Base-by-base conservation (phyloP, 2,797 vertebrate genomes). In the Dicrostonyx torquatus region DNA sequence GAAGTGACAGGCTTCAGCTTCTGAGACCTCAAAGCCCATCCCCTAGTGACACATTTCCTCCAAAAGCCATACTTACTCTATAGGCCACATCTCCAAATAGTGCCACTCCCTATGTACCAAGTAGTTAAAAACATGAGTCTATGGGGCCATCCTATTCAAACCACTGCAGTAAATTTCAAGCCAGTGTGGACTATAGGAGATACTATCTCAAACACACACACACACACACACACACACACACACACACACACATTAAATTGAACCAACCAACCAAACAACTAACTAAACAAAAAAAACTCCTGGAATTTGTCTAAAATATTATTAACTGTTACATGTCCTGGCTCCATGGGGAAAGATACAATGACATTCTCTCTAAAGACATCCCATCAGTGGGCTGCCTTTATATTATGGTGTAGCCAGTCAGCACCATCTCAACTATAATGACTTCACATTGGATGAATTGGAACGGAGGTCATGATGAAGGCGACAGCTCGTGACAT, bases 231-330 rank as follows among this genome's bases (percentile, higher is more conserved):
- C 68, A 70, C 68, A 70, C 17, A 70, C 68, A 70, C 68, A 70
- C 68, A 70, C 66, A 70, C 17, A 70, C 68, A 70, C 62, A 64
- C 26, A 64, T 11, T 29, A 64, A 37, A n/a, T 14, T 3, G 5
- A 79, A 79, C 24, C 9, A 58, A 68, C 0, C n/a, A 70, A 45
- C 13, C 53, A 70, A 45, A 7, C 53, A 62, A 62, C 13, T 12
- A 26, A 60, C 31, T 31, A 43, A 77, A 8, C 22, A 58, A 26
- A 4, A n/a, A 79, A 58, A n/a, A 14, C 14, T 31, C 0, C 31
- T 40, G 29, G 58, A 87, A 92, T 92, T 83, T 88, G 37, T 62
- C 78, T 66, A 75, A 95, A 89, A 87, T 93, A 48, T 89, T 85
- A 12, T 34, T 66, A 87, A 93, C 64, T 31, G 24, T 31, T 80